Evolutionary conservation across 2,113 vertebrate genomes (phyloP).

Genomic region (Siphamia tubifer): DNA sequence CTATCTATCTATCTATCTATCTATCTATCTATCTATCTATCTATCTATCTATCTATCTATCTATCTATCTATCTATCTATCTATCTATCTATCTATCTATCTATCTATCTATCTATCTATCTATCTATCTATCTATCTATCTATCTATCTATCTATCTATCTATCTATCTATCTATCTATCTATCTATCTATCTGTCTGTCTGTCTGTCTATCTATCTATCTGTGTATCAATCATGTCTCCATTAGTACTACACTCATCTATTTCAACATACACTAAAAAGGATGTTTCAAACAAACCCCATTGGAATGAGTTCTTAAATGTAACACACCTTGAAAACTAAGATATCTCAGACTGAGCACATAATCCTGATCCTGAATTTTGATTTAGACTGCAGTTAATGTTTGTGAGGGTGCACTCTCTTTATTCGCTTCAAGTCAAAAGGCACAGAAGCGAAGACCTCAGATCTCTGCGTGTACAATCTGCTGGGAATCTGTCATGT

Average conservation of each 20-base stretch:
- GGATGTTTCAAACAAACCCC: slow-evolving; percentile 8
- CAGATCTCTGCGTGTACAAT: slow-evolving; percentile 69
- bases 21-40: slow-evolving; percentile 1
- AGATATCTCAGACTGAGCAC: slow-evolving; percentile 36
- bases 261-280: slow-evolving; percentile 5
- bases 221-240: slow-evolving; percentile 31
- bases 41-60: slow-evolving; percentile 3
- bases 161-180: slow-evolving; percentile 1
- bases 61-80: background rate
- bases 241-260: slow-evolving; percentile 8
- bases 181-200: slow-evolving; percentile 12
- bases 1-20: background rate
- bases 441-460: slow-evolving; percentile 60
- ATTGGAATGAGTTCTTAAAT: slow-evolving; percentile 18
- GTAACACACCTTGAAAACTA: slow-evolving; percentile 37
- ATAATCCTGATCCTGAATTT: slow-evolving; percentile 44
- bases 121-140: slow-evolving; percentile 7
- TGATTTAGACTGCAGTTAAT: slow-evolving; percentile 30
- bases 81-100: background rate
- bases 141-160: background rate
- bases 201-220: background rate
- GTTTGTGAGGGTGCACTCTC: slow-evolving; percentile 38
- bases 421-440: slow-evolving; percentile 58
- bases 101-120: slow-evolving; percentile 1
- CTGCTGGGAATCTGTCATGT: slow-evolving; percentile 70